These are phyloP conservation scores for Caenorhabditis auriculariae DNA, from an alignment of 2,888 invertebrate species.

Conservation along the genomic window DNA sequence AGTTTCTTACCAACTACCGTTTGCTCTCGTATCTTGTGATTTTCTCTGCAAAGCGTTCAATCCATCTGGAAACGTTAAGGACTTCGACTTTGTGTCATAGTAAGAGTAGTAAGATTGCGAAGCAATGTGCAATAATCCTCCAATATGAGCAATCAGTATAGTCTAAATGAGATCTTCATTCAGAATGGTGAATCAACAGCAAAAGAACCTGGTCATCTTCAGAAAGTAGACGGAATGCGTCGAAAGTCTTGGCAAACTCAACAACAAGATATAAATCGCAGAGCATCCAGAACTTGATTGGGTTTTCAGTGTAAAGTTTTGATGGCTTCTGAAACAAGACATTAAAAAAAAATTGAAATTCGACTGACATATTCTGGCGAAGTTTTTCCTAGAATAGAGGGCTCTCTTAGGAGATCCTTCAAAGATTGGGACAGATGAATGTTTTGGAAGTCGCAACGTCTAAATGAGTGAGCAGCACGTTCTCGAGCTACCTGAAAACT, in stretches of 20 bases:
- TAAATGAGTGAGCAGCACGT: constrained; percentile 10
- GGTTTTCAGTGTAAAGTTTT: constrained; percentile 16
- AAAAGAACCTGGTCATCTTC: constrained; percentile 31
- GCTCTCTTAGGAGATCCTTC: background rate
- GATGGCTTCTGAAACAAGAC: constrained; percentile 14
- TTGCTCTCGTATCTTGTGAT: constrained; percentile 12
- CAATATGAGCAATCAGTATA: constrained; percentile 30
- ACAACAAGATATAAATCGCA: constrained; percentile 35
- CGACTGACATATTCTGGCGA: constrained; percentile 9
- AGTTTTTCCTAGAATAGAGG: constrained; percentile 5
- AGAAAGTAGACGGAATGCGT: constrained; percentile 23
- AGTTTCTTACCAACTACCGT: constrained; percentile 11
- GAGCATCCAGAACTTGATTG: constrained; percentile 45
- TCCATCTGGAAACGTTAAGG: constrained; percentile 39
- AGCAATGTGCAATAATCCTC: constrained; percentile 34
- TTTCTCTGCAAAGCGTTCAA: constrained; percentile 24
- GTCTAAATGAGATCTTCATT: background rate
- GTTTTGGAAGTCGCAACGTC: constrained; percentile 2
- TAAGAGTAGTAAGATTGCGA: constrained; percentile 40
- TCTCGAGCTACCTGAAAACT: constrained; percentile 25
- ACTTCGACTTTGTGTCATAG: constrained; percentile 25
- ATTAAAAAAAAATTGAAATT: background rate
- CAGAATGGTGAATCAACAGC: too few species aligned
- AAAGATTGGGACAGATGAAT: constrained; percentile 8
- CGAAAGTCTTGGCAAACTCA: constrained; percentile 47